Conservation (phyloP, 2,888 invertebrate genomes). For the Catocala nupta region DNA sequence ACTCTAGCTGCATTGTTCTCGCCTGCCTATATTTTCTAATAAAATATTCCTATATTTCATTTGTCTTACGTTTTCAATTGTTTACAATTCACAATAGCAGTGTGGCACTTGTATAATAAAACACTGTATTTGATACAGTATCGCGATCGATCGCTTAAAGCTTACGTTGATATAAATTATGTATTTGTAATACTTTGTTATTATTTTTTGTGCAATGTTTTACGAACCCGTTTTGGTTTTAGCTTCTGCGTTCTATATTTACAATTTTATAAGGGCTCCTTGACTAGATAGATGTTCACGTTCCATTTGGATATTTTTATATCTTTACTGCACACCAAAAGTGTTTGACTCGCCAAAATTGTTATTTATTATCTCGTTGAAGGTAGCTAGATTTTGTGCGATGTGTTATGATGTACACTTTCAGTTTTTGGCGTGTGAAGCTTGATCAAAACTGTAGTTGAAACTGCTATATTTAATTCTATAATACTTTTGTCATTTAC, state of each 20-base stretch:
- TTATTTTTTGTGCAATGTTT: constrained; percentile 74
- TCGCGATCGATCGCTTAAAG: constrained; percentile 79
- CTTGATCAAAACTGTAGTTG: constrained; percentile 34
- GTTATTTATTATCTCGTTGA: constrained; percentile 19
- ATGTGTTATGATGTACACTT: constrained; percentile 26
- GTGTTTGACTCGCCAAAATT: constrained; percentile 27
- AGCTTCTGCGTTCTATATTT: constrained; percentile 58
- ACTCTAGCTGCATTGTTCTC: constrained; percentile 55
- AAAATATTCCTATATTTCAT: constrained; percentile 47
- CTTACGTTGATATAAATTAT: constrained; percentile 80
- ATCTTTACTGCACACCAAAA: constrained; percentile 55
- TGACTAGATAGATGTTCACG: constrained; percentile 74
- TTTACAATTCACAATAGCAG: constrained; percentile 56
- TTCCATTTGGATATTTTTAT: constrained; percentile 36
- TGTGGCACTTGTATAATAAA: constrained; percentile 77
- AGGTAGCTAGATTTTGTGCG: constrained; percentile 37
- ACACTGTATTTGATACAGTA: constrained; percentile 82
- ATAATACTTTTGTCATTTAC: constrained; percentile 20
- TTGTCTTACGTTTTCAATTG: constrained; percentile 42
- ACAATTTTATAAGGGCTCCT: constrained; percentile 62
- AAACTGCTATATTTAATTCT: constrained; percentile 26
- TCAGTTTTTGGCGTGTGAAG: constrained; percentile 33
- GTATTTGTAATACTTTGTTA: constrained; percentile 81
- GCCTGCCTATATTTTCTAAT: constrained; percentile 43
- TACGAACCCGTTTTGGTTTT: constrained; percentile 50